These are phyloP conservation scores for Apodemia hepburni DNA, from an alignment of 2,888 invertebrate genomes.

Conservation along the genomic window DNA sequence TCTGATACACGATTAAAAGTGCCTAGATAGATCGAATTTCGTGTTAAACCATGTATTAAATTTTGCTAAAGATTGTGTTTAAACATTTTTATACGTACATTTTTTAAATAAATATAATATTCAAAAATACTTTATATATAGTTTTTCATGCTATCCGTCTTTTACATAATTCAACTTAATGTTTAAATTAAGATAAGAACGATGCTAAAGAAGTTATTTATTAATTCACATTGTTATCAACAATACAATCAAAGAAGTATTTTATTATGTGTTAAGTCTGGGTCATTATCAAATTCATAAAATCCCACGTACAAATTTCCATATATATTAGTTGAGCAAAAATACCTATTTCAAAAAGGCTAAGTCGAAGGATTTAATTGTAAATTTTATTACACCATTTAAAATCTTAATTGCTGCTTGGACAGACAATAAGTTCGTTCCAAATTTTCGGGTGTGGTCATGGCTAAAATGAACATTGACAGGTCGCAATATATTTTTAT, in stretches of 20 bases:
- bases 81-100: too few species aligned
- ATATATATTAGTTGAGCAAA: constrained; percentile 23
- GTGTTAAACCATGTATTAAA: too few species aligned
- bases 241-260: background rate
- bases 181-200: background rate
- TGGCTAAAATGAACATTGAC: constrained; percentile 60
- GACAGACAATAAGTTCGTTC: constrained; percentile 69
- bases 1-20: too few species aligned
- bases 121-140: too few species aligned
- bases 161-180: background rate
- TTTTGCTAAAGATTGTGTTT: too few species aligned
- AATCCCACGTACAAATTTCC: constrained; percentile 5
- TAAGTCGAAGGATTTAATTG: constrained; percentile 51
- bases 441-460: constrained; percentile 67
- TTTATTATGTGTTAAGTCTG: constrained; percentile 3
- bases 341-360: background rate
- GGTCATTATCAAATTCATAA: constrained; percentile 3
- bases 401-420: constrained; percentile 75
- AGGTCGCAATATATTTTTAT: constrained; percentile 68
- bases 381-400: constrained; percentile 64
- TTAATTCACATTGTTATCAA: background rate
- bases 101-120: too few species aligned
- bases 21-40: too few species aligned
- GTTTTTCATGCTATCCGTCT: too few species aligned
- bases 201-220: background rate